phyloP scores from a whole-genome alignment of 2,797 vertebrate genomes.

The Falco peregrinus region DNA sequence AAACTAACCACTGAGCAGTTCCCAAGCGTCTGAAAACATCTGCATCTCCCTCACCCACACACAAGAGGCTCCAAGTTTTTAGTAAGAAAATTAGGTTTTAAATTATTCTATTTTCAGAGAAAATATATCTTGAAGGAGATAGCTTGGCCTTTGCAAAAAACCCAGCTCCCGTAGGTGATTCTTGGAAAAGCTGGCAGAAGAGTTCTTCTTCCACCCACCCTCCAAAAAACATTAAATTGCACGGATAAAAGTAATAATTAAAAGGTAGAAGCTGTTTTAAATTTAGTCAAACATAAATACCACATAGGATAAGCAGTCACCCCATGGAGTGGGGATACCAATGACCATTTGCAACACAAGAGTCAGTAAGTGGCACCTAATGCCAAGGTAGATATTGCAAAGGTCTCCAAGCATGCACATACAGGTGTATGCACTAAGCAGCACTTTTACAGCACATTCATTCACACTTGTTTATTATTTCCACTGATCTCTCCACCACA shows the following conservation, averaged over 20 bases:
- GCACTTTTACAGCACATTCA: not conserved
- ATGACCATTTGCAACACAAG: constrained; percentile 64
- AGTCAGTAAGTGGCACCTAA: constrained; percentile 23
- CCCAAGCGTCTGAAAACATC: constrained; percentile 42
- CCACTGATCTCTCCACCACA: not conserved
- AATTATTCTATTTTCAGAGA: constrained; percentile 20
- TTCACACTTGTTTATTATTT: not conserved
- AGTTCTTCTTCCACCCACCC: not conserved
- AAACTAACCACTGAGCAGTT: constrained; percentile 36
- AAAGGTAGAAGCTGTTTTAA: constrained; percentile 68
- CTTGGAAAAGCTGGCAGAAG: not conserved
- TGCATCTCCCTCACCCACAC: constrained; percentile 19
- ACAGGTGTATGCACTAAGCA: not conserved
- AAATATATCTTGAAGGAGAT: not conserved
- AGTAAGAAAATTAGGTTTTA: constrained; percentile 4
- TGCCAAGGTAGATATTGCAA: not conserved
- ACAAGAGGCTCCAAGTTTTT: not conserved
- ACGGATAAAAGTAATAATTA: constrained; percentile 11
- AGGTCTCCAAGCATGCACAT: constrained; percentile 5
- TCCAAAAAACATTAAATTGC: not conserved
- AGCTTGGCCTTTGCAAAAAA: constrained; percentile 35
- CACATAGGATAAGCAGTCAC: constrained; percentile 41
- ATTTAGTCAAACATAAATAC: constrained; percentile 70
- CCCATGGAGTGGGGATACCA: constrained; percentile 22
- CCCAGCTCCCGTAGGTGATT: not conserved